These are phyloP conservation scores for Micromys minutus DNA, from an alignment of 2,113 vertebrate genomes.

Conservation along the genomic window DNA sequence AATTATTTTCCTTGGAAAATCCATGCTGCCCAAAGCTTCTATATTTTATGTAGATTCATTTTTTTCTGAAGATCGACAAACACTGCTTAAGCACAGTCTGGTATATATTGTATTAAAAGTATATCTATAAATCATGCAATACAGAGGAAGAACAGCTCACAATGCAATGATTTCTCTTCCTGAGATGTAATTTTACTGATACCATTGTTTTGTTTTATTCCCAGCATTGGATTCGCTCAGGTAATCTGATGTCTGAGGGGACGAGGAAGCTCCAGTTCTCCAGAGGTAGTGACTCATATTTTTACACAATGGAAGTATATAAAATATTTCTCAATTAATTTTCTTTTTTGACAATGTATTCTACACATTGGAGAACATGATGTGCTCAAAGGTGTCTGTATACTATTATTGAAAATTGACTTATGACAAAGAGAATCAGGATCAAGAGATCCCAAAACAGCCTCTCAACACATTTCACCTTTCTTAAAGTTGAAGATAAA, in stretches of 20 bases:
- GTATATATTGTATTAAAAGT: slow-evolving; percentile 50
- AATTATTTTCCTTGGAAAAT: slow-evolving; percentile 35
- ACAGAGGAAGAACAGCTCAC: slow-evolving; percentile 29
- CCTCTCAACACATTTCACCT: slow-evolving; percentile 50
- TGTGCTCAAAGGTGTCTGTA: slow-evolving; percentile 53
- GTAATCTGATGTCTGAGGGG: slow-evolving; percentile 28
- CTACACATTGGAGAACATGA: slow-evolving; percentile 4
- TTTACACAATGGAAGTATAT: not conserved
- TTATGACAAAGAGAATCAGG: slow-evolving; percentile 65
- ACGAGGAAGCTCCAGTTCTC: not conserved
- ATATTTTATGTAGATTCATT: slow-evolving; percentile 44
- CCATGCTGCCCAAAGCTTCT: not conserved
- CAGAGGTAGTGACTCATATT: slow-evolving; percentile 27
- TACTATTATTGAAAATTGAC: slow-evolving; percentile 59
- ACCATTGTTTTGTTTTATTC: slow-evolving; percentile 63
- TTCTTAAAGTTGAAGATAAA: slow-evolving; percentile 67
- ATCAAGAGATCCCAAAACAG: slow-evolving; percentile 48
- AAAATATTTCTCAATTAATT: slow-evolving; percentile 72
- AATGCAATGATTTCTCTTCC: slow-evolving; percentile 47
- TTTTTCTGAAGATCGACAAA: slow-evolving; percentile 55
- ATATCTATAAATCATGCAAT: slow-evolving; percentile 59
- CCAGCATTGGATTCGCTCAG: slow-evolving; percentile 28
- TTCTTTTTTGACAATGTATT: slow-evolving; percentile 42
- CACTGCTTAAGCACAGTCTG: slow-evolving; percentile 43
- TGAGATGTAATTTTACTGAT: slow-evolving; percentile 56